Conservation (phyloP, 1,140 invertebrate species). For the Anastrepha obliqua region DNA sequence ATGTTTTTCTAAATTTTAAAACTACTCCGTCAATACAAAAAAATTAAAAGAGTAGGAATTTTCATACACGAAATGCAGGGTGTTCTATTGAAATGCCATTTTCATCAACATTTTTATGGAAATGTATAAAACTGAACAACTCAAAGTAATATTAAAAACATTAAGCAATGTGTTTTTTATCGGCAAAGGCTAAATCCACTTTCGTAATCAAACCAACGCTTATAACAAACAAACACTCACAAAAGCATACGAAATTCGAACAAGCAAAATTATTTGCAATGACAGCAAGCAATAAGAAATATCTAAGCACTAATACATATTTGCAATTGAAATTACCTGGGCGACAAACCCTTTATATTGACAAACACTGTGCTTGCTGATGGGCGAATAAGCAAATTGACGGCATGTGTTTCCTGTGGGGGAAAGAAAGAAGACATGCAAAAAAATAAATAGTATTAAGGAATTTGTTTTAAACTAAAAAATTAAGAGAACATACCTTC, state of each 20-base stretch:
- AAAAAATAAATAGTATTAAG: neutral
- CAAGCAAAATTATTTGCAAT: neutral
- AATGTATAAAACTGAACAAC: too few relatives aligned
- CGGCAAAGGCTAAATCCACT: neutral
- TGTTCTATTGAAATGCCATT: too few relatives aligned
- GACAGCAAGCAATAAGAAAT: neutral
- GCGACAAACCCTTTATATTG: constrained; percentile 30
- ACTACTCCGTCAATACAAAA: too few relatives aligned
- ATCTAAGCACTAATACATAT: neutral
- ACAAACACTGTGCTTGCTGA: neutral
- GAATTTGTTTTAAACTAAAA: neutral
- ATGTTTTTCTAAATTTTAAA: too few relatives aligned
- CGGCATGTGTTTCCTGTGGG: constrained; percentile 7
- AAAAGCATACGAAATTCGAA: neutral
- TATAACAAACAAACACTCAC: neutral
- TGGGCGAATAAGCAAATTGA: neutral
- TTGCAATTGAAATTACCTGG: neutral
- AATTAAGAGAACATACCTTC: constrained; percentile 79
- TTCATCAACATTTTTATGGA: too few relatives aligned
- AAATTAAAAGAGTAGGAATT: too few relatives aligned
- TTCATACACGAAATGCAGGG: too few relatives aligned
- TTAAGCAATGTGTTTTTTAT: too few relatives aligned
- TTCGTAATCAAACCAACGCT: neutral
- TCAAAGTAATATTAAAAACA: too few relatives aligned
- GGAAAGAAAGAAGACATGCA: neutral